Base-by-base conservation (phyloP, 2,113 vertebrate species). In the Motacilla alba region DNA sequence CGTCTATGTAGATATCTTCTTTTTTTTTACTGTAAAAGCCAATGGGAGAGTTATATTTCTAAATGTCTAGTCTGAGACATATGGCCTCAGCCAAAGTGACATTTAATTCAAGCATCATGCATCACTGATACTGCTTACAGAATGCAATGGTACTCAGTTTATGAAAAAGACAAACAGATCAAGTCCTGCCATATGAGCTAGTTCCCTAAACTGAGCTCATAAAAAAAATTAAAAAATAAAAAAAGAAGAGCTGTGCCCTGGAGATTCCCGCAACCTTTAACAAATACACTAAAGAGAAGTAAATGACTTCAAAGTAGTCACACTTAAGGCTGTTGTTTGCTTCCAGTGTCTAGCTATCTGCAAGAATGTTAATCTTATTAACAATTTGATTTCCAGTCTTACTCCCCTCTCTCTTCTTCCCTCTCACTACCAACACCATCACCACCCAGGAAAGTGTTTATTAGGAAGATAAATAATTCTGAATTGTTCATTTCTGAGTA, bases 231-330 rank as follows among this genome's bases (percentile, higher is more conserved):
- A 75, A 52, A 49, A 37, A 41, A 39, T 35, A 47, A 20, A 21
- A 44, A 2, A 3, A 41, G 15, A 69, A 89, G n/a, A 59, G 8
- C 33, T 87, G 30, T 83, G 68, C 59, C 81, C 70, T 70, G 43
- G 74, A 96, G 91, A 95, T 78, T 82, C 39, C 41, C 7, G 59
- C 75, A 96, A 87, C 23, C 83, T 95, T 94, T 92, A 95, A 92
- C 70, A 91, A 96, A 93, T 16, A 69, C 20, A 90, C 59, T 41
- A 87, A 92, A 96, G 84, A 55, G 10, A 84, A 94, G n/a, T 88
- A 80, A 96, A 76, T 30, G 0, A 87, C 35, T 86, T 69, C 55
- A 69, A 60, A 96, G 9, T 15, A 64, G 59, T 89, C 26, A 33
- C 44, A 69, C 68, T 90, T 55, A 28, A 52, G 24, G 37, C 28